These are phyloP conservation scores for Meandrusa payeni DNA, from an alignment of 2,888 invertebrate genomes.

Conservation along the genomic window DNA sequence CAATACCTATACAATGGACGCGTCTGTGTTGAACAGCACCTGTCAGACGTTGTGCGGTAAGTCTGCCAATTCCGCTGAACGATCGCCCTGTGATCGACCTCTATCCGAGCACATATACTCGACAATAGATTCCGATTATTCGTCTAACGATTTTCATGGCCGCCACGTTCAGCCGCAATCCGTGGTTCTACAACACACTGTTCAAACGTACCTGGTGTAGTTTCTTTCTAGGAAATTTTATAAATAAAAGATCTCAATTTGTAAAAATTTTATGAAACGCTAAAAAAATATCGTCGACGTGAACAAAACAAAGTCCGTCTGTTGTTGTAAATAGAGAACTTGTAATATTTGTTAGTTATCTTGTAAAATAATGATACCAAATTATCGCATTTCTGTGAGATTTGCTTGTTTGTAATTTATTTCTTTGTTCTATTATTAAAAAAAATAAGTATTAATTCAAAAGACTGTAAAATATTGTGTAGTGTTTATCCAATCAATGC, in stretches of 20 bases:
- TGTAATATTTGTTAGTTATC: conserved; percentile 56
- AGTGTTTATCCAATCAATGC: conserved; percentile 68
- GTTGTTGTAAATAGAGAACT: conserved; percentile 60
- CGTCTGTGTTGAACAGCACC: conserved; percentile 82
- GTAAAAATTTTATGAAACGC: conserved; percentile 53
- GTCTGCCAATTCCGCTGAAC: conserved; percentile 75
- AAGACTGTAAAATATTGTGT: conserved; percentile 80
- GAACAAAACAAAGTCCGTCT: conserved; percentile 54
- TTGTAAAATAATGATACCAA: conserved; percentile 80
- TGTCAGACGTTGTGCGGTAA: conserved; percentile 81
- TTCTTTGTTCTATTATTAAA: conserved; percentile 69
- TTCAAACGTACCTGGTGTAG: conserved; percentile 75
- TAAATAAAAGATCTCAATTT: conserved; percentile 60
- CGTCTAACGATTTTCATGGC: conserved; percentile 79
- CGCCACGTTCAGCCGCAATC: conserved; percentile 68
- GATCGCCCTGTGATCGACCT: conserved; percentile 85
- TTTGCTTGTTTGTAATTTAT: conserved; percentile 65
- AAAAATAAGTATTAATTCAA: conserved; percentile 75
- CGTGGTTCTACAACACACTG: conserved; percentile 72
- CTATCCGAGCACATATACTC: conserved; percentile 94
- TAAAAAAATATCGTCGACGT: conserved; percentile 56
- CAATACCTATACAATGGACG: conserved; percentile 92
- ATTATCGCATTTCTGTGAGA: conserved; percentile 72
- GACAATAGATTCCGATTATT: conserved; percentile 94
- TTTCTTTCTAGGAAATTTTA: conserved; percentile 39